phyloP scores from a whole-genome alignment of 2,113 vertebrate genomes.

The Rhombomys opimus region DNA sequence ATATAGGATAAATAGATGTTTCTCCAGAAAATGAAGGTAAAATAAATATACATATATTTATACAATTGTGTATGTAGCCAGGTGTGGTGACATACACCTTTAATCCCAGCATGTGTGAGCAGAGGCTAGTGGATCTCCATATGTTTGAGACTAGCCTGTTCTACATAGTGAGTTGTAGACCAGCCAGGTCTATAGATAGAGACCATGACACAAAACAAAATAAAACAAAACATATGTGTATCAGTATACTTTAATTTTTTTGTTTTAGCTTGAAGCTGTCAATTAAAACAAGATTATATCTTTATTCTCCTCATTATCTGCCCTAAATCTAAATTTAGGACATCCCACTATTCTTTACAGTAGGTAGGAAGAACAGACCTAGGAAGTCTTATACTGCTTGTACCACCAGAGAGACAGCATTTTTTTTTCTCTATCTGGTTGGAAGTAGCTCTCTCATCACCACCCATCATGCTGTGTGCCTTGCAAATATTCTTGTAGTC shows the following conservation, averaged over 20 bases:
- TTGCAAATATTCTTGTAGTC: conserved; percentile 98
- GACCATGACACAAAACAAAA: neutral
- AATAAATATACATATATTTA: neutral
- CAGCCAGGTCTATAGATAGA: neutral
- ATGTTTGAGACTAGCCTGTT: neutral
- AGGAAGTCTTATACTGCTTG: neutral
- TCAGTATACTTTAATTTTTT: neutral
- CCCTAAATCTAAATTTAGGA: neutral
- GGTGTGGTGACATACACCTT: neutral
- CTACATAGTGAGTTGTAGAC: neutral
- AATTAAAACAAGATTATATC: neutral
- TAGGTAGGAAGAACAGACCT: neutral
- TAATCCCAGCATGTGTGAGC: neutral
- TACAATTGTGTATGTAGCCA: neutral
- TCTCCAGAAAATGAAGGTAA: neutral
- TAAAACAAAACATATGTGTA: neutral
- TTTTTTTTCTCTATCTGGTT: neutral
- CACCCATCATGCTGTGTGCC: conserved; percentile 78
- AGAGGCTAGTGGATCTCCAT: neutral
- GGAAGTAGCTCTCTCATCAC: neutral
- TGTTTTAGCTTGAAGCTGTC: neutral
- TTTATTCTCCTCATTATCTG: neutral
- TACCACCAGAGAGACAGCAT: neutral
- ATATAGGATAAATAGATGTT: neutral
- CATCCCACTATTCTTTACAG: neutral